Percentiles rank a stretch among this genome's conserved stretches.
Evolutionary conservation across 2,113 vertebrate genomes (phyloP).

Genomic region (Hoplias malabaricus): DNA sequence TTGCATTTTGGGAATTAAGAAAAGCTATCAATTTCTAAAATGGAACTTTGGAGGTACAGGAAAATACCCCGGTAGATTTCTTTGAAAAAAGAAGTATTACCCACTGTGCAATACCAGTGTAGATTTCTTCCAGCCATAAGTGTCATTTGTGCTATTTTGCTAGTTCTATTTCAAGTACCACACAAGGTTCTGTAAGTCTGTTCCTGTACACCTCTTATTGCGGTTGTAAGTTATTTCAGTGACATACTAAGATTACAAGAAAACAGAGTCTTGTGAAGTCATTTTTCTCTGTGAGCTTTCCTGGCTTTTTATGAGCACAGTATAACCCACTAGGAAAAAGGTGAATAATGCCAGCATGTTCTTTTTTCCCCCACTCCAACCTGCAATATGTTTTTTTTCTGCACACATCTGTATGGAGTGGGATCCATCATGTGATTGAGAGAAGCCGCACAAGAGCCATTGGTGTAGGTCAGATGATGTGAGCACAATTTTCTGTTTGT

Average conservation of each 20-base stretch:
- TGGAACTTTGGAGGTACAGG: too few relatives aligned
- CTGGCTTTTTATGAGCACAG: neutral
- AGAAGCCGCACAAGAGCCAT: neutral
- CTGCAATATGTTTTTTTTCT: slow-evolving; percentile 4
- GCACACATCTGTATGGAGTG: neutral
- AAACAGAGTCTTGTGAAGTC: neutral
- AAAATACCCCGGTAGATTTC: too few relatives aligned
- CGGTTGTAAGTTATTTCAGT: neutral
- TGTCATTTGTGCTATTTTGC: neutral
- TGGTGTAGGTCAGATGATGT: neutral
- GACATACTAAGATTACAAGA: neutral
- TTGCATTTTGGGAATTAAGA: too few relatives aligned
- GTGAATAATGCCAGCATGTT: neutral
- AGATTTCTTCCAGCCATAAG: neutral
- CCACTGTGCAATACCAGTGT: too few relatives aligned
- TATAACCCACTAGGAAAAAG: neutral
- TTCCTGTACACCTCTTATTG: neutral
- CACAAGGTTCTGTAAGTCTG: neutral
- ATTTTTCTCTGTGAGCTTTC: neutral
- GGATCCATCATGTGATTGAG: slow-evolving; percentile 17
- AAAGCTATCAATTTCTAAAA: too few relatives aligned
- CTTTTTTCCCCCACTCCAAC: neutral
- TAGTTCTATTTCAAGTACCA: neutral
- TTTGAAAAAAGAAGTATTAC: too few relatives aligned
- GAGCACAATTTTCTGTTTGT: slow-evolving; percentile 24